A percentile compares a stretch with the other conserved stretches of the same genome.
Conservation (phyloP, 2,888 invertebrate species). For the Nephrotoma guestfalica region DNA sequence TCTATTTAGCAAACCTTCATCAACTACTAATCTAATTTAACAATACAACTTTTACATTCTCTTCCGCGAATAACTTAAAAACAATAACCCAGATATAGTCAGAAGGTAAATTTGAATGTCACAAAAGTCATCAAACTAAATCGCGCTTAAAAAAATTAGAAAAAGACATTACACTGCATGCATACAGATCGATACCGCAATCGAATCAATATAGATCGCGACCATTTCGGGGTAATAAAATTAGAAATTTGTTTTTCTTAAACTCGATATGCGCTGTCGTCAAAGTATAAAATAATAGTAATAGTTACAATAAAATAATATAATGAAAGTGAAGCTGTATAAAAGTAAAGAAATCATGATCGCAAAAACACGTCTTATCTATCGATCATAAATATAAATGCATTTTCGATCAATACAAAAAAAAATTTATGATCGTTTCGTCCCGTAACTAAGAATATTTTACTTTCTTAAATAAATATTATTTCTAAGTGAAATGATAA, state of each 20-base stretch:
- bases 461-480: background rate
- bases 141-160: background rate
- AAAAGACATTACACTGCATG: too few species aligned
- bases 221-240: background rate
- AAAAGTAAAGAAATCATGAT: background rate
- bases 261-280: background rate
- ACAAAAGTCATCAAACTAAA: background rate
- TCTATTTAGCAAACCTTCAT: background rate
- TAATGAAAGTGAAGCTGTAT: background rate
- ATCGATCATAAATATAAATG: background rate
- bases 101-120: background rate
- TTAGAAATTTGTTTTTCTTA: background rate
- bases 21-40: background rate
- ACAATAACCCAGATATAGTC: background rate
- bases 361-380: background rate
- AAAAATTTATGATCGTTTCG: background rate
- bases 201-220: background rate
- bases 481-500: background rate
- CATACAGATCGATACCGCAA: background rate
- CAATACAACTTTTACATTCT: background rate
- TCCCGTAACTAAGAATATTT: background rate
- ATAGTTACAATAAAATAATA: background rate
- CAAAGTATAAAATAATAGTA: background rate
- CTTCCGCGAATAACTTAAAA: background rate
- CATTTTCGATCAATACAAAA: background rate